These are phyloP conservation scores for Neopipo cinnamomea DNA, from an alignment of 2,113 vertebrate genomes.

Conservation along the genomic window DNA sequence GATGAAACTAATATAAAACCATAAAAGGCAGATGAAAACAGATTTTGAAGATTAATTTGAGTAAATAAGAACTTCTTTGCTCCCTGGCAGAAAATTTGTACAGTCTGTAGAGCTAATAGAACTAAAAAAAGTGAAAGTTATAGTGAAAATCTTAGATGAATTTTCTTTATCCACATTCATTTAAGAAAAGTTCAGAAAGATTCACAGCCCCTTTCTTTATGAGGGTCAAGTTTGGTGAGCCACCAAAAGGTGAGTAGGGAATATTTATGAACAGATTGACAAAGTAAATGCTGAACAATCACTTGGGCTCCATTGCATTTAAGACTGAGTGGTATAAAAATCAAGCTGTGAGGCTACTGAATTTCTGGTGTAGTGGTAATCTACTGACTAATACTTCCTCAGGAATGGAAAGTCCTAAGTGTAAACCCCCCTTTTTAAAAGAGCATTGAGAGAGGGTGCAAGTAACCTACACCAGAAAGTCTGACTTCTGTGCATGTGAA, in stretches of 20 bases:
- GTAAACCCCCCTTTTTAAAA: background rate
- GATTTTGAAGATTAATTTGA: background rate
- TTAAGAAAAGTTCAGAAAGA: background rate
- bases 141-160: background rate
- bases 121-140: background rate
- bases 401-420: background rate
- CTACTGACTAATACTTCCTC: background rate
- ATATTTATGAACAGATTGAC: background rate
- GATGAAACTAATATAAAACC: background rate
- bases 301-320: background rate
- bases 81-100: background rate
- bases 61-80: background rate
- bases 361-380: background rate
- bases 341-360: background rate
- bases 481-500: background rate
- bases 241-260: background rate
- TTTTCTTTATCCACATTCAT: background rate
- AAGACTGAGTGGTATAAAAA: background rate
- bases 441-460: background rate
- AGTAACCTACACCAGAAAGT: background rate
- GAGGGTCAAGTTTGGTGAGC: background rate
- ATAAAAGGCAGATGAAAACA: background rate
- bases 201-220: background rate
- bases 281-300: background rate
- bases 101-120: background rate